These are phyloP conservation scores for Cancer borealis DNA, from an alignment of 2,888 invertebrate species.

Conservation along the genomic window DNA sequence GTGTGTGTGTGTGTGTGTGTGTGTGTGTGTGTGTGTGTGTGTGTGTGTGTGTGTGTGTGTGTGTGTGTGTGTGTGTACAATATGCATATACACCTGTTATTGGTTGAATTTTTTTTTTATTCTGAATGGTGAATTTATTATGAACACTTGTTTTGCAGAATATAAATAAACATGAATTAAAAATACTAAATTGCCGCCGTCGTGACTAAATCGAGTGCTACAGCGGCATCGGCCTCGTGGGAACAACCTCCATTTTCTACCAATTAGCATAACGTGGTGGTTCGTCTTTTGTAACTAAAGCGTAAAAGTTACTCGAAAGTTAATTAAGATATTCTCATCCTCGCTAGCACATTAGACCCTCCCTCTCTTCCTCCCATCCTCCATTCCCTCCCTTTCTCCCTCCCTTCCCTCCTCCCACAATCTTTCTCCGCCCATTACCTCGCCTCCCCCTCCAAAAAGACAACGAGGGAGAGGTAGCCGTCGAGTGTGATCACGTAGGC, in stretches of 20 bases:
- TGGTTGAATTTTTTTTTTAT: neutral
- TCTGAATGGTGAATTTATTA: neutral
- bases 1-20: neutral
- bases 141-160: neutral
- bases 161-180: neutral
- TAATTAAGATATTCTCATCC: slow-evolving; percentile 24
- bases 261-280: slow-evolving; percentile 21
- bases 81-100: neutral
- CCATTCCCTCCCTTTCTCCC: neutral
- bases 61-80: neutral
- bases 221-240: neutral
- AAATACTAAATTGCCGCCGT: neutral
- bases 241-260: neutral
- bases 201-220: neutral
- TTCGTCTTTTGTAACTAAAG: slow-evolving; percentile 16
- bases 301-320: neutral
- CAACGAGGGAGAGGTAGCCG: neutral
- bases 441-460: neutral
- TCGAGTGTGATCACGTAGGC: slow-evolving; percentile 11
- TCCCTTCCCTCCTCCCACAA: neutral
- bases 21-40: neutral
- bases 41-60: slow-evolving; percentile 21
- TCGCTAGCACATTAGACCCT: neutral
- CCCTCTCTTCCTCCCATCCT: neutral
- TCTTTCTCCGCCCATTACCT: slow-evolving; percentile 1